Conservation (phyloP, 2,113 vertebrate genomes). For the Chamaea fasciata region DNA sequence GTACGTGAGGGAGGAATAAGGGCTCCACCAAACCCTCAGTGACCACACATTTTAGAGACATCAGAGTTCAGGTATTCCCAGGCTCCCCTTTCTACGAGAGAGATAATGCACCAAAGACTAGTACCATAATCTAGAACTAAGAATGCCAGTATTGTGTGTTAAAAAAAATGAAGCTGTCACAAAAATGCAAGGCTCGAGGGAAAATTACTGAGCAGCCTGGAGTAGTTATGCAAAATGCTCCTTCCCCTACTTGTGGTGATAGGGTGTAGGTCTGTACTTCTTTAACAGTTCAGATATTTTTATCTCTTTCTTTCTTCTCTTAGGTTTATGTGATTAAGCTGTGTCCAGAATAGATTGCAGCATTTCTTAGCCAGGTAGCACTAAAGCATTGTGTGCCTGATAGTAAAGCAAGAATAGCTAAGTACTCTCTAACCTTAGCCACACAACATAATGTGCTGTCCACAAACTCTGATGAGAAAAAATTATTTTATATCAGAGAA, state of each 20-base stretch:
- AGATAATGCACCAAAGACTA: slow-evolving; percentile 69
- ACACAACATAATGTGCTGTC: slow-evolving; percentile 78
- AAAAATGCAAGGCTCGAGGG: slow-evolving; percentile 76
- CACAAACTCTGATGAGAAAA: slow-evolving; percentile 84
- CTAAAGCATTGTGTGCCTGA: slow-evolving; percentile 57
- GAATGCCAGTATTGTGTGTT: slow-evolving; percentile 67
- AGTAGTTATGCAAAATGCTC: slow-evolving; percentile 75
- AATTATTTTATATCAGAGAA: slow-evolving; percentile 87
- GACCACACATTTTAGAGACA: slow-evolving; percentile 64
- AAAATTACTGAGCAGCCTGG: slow-evolving; percentile 77
- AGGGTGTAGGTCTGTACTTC: slow-evolving; percentile 64
- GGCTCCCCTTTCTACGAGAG: slow-evolving; percentile 60
- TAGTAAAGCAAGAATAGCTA: slow-evolving; percentile 63
- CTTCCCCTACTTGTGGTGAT: slow-evolving; percentile 39
- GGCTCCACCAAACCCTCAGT: slow-evolving; percentile 50
- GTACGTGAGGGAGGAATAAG: slow-evolving; percentile 49
- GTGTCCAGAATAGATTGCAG: slow-evolving; percentile 73
- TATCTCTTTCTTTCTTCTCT: slow-evolving; percentile 65
- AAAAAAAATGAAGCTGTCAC: slow-evolving; percentile 90
- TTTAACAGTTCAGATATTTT: slow-evolving; percentile 75
- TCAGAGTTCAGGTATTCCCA: slow-evolving; percentile 68
- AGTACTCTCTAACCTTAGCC: slow-evolving; percentile 68
- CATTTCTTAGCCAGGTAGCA: slow-evolving; percentile 64
- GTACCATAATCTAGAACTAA: slow-evolving; percentile 76
- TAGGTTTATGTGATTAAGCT: slow-evolving; percentile 78